Evolutionary conservation across 2,113 vertebrate genomes (phyloP), one percentile per base, ranked within the genome.

Genomic region (Etheostoma spectabile): DNA sequence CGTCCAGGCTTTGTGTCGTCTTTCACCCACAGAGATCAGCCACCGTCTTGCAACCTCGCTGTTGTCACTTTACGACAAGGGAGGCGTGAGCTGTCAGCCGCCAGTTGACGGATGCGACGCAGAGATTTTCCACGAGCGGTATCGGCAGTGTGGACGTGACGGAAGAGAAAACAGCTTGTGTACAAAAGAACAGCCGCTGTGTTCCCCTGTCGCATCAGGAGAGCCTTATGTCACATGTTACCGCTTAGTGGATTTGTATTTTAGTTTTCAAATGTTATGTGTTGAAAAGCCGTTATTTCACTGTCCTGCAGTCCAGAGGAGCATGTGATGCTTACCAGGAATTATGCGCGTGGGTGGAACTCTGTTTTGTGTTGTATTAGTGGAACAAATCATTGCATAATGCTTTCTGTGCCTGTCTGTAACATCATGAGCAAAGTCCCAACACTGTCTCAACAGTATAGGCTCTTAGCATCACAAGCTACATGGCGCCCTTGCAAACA

Each of bases 21-120:
- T 48, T 70, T 59, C 24, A 46, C 48, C 57, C 27, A 0, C 66
- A 35, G 60, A 35, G 79, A 79, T 81, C 85, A 52, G 72, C 86
- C 88, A 42, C 76, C 22, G 59, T 71, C 85, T 56, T 5, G 57
- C 76, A 38, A 66, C 72, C n/a, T 73, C 52, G 42, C 73, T 85
- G n/a, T 0, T 66, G 88, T 87, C 84, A 42, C 77, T 68, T 64
- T 33, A 62, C 33, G 45, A 80, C 72, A 53, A 24, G 33, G 48
- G 38, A 85, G 88, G 77, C 55, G 88, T 49, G 86, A 87, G 52
- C 77, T 14, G 51, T 30, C 69, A 4, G 49, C 30, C 12, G 57
- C 13, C 8, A 2, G 52, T 2, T 66, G 87, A 87, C 65, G n/a
- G 67, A 81, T 84, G 75, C 38, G 52, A 75, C 56, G 5, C 18